Base-by-base conservation (phyloP, 2,888 invertebrate genomes). In the Drosophila anomalata region DNA sequence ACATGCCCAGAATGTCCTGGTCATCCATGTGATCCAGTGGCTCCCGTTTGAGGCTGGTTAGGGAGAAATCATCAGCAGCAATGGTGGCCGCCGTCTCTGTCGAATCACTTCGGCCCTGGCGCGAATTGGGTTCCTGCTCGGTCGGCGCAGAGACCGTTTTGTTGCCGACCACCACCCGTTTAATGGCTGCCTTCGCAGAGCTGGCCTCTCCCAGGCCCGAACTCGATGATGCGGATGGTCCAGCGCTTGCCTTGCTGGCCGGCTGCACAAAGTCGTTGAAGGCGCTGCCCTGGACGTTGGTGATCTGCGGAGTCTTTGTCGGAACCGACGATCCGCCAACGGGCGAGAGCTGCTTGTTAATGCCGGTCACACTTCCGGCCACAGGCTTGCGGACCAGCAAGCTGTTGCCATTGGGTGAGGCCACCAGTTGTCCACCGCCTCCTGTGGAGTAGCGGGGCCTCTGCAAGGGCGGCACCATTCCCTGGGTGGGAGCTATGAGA, bases 71-170 rank as follows among this genome's bases (percentile, higher is more conserved):
- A 52, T 88, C 88, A 14, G 83, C 76, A 1, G 78, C 79, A 52
- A 88, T 89, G 12, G 73, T 73, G 55, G 77, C 89, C 1, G 86
- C 78, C 11, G 69, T 86, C 39, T 78, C 65, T 0, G 62, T 4
- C 2, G 33, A 39, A 8, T 54, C 46, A 12, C 31, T 57, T 0
- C 20, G 22, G 3, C 51, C 24, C 54, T 8, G 14, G 31, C 2
- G 39, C 41, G 9, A 31, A 47, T 17, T 11, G 41, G 3, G 4
- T 14, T 26, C 22, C 12, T 22, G 42, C 3, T 33, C 17, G 2
- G 7, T 17, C 14, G 24, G 53, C 20, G 33, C 26, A 36, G 11
- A 39, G 31, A 14, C 44, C 59, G 84, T 81, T 6, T 55, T 63
- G 57, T 74, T 84, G 52, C 81, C 79, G 48, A 75, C 59, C n/a